Evolutionary conservation across 2,888 invertebrate species (phyloP), one percentile per base, ranked within the genome.

Genomic region (Zele albiditarsus): DNA sequence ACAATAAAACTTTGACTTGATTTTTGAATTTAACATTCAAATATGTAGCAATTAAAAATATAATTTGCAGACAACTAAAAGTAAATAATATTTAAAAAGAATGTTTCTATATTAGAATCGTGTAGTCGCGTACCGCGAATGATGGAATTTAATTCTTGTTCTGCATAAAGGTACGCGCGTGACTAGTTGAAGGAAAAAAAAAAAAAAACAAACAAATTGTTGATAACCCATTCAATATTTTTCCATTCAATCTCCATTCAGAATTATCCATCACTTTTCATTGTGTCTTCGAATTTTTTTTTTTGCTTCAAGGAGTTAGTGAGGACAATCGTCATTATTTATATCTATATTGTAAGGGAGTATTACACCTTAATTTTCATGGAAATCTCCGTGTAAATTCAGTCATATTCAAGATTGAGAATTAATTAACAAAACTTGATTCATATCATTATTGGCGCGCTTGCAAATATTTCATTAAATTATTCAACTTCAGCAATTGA

Each of bases 171-270:
- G 38, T 38, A 38, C 38, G 38, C 82, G 78, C 77, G 77, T 87
- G 87, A 87, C 87, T 87, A 86, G 86, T 84, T 86, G 38, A 8
- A 12, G 38, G 12, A 12, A 12, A 27, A 80, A 79, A 82, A 81
- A 77, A 70, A 75, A 69, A n/a, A n/a, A n/a, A n/a, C n/a, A n/a
- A n/a, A n/a, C n/a, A n/a, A n/a, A n/a, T n/a, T 42, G 63, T 57
- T 38, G 12, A 42, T 12, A 23, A 38, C 57, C 58, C 71, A 46
- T 68, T 28, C 38, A 73, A 73, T 58, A 8, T 3, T n/a, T 16
- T 20, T 5, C 2, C 49, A 38, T 65, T 68, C 72, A 79, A 79
- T 80, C 80, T 80, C 81, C 79, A 76, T 79, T 28, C 60, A 12
- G 16, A 60, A 28, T 28, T 27, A 60, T 53, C n/a, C 53, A 53